Evolutionary conservation across 2,113 vertebrate genomes (phyloP), one percentile per base, ranked within the genome.

Genomic region (Mesitornis unicolor): DNA sequence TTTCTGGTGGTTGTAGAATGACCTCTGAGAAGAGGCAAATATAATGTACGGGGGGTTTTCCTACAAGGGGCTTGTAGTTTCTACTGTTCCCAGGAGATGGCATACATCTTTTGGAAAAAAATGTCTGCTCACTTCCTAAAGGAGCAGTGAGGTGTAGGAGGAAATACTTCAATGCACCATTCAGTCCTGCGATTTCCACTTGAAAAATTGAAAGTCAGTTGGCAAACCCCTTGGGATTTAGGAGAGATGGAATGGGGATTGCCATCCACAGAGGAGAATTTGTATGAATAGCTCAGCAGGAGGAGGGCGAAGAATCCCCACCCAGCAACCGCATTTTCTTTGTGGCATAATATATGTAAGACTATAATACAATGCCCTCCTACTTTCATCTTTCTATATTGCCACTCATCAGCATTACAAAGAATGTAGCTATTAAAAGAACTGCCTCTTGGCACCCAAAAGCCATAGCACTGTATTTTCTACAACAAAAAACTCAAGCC

Each of bases 321-420:
- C 89, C 93, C 93, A 88, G 91, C 95, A 96, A 93, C 91, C 2
- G 7, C 93, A 88, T 94, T 95, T 92, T 97, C 94, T 96, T 96
- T 93, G 93, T 90, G 92, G 83, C 92, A 89, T 96, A 97, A 96
- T 96, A 93, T 95, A 97, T 96, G 92, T 92, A 96, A 90, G 93
- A 79, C 94, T 81, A 90, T 96, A 96, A 94, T 76, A 97, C 93
- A 96, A 96, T 95, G 92, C 96, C 90, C 96, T 97, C 90, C 95
- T 79, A 97, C 95, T 96, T 96, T 96, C 95, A 96, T 96, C 96
- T 96, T 96, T 96, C 96, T 96, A 95, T 96, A 95, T 97, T 97
- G 92, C 83, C 88, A 95, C 96, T 97, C 88, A 96, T 96, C 96
- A 96, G 90, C 96, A 97, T 96, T 89, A 96, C 96, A 96, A 94